Evolutionary conservation across 2,797 vertebrate genomes (phyloP).

Genomic region (Vultur gryphus): DNA sequence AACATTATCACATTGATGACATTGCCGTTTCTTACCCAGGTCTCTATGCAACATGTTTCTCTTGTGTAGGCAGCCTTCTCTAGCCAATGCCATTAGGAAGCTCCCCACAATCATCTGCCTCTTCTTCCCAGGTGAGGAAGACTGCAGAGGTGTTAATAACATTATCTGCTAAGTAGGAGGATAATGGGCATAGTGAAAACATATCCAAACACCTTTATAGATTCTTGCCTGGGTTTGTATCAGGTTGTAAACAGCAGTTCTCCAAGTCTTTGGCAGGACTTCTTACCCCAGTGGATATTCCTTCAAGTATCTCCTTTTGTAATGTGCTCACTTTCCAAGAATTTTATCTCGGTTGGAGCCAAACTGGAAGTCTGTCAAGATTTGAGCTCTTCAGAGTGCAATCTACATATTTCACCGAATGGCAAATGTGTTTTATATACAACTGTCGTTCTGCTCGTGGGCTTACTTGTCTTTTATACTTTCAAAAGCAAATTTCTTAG

Average conservation of each 20-base stretch:
- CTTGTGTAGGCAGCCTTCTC: not conserved
- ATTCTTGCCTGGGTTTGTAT: not conserved
- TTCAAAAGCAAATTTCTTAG: conserved; percentile 1
- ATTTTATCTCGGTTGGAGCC: conserved; percentile 18
- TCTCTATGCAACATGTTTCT: not conserved
- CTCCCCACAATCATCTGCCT: not conserved
- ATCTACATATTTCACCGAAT: not conserved
- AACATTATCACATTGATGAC: not conserved
- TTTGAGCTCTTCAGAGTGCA: not conserved
- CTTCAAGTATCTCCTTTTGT: conserved; percentile 14
- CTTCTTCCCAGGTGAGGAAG: not conserved
- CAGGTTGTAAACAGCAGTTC: not conserved
- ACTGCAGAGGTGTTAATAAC: not conserved
- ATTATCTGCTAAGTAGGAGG: not conserved
- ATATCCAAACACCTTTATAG: not conserved
- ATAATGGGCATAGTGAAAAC: not conserved
- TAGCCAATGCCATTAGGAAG: not conserved
- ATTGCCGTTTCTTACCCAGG: not conserved
- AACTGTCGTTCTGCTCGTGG: not conserved
- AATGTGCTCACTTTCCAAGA: conserved; percentile 19
- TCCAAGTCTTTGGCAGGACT: conserved; percentile 18
- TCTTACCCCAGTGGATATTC: conserved; percentile 1
- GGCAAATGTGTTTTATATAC: not conserved
- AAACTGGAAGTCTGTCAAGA: conserved; percentile 47
- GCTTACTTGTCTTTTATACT: not conserved